Percentiles rank a stretch among this genome's conserved stretches.
These are phyloP conservation scores for Drosophila ochracea DNA, from an alignment of 2,888 invertebrate species.

Conservation along the genomic window DNA sequence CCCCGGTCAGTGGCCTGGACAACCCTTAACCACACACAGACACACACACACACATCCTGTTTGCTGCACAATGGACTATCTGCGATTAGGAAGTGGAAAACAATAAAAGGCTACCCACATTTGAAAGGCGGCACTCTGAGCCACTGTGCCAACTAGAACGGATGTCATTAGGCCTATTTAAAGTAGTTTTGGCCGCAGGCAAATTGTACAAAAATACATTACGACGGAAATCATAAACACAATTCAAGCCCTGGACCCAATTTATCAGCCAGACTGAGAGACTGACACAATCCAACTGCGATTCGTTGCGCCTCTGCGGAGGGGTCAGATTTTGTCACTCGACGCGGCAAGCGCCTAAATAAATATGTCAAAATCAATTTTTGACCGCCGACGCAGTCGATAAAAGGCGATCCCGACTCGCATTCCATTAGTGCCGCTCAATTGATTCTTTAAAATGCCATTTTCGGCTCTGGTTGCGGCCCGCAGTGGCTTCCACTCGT, in stretches of 20 bases:
- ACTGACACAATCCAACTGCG: conserved; percentile 40
- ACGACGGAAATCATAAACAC: conserved; percentile 59
- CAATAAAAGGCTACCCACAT: conserved; percentile 73
- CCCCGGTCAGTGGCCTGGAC: conserved; percentile 50
- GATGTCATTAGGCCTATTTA: conserved; percentile 80
- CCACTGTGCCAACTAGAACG: conserved; percentile 55
- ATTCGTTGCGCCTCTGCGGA: conserved; percentile 68
- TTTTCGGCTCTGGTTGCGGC: conserved; percentile 26
- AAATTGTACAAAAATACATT: conserved; percentile 40
- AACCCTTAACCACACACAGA: conserved; percentile 71
- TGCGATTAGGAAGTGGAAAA: conserved; percentile 82
- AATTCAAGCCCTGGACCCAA: conserved; percentile 34
- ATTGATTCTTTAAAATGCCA: conserved; percentile 66
- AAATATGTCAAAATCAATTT: conserved; percentile 75
- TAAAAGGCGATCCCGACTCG: conserved; percentile 41
- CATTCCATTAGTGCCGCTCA: conserved; percentile 69
- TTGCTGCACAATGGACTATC: conserved; percentile 59
- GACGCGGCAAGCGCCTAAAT: conserved; percentile 60
- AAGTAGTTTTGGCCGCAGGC: conserved; percentile 67
- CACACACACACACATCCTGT: conserved; percentile 51
- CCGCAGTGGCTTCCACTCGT: conserved; percentile 20
- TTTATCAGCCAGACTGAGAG: conserved; percentile 50
- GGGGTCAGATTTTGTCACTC: conserved; percentile 63
- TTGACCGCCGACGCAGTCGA: conserved; percentile 47
- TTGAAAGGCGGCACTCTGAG: conserved; percentile 51